A percentile compares a stretch with the other conserved stretches of the same genome.
Conservation (phyloP, 2,113 vertebrate species). For the Polypterus bichir region DNA sequence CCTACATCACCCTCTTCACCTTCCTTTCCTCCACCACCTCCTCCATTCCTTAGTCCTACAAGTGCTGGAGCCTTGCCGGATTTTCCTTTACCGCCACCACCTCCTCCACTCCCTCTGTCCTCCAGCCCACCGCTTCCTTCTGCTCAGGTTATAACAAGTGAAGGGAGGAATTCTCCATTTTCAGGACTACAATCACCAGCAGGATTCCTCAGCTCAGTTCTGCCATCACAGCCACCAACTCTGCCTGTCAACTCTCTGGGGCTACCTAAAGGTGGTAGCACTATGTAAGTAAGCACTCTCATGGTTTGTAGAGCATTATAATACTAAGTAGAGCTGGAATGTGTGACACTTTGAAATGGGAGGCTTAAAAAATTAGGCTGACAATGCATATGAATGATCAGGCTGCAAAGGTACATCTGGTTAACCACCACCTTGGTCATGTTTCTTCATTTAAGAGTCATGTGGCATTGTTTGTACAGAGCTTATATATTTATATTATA, state of each 20-base stretch:
- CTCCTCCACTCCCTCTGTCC: conserved; percentile 58
- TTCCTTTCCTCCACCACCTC: conserved; percentile 80
- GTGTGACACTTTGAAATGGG: too few species aligned
- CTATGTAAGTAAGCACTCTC: conserved; percentile 40
- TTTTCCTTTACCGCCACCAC: conserved; percentile 61
- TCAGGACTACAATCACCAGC: conserved; percentile 62
- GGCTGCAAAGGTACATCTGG: too few species aligned
- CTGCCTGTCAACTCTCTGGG: conserved; percentile 75
- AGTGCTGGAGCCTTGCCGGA: conserved; percentile 35
- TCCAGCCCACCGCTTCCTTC: conserved; percentile 40
- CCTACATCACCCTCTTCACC: conserved; percentile 70
- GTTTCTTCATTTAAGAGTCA: too few species aligned
- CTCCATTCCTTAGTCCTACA: conserved; percentile 68
- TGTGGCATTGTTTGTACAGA: too few species aligned
- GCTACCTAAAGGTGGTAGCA: conserved; percentile 72
- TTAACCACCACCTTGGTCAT: too few species aligned
- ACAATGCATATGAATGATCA: too few species aligned
- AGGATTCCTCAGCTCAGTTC: conserved; percentile 79
- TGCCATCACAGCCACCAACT: conserved; percentile 60
- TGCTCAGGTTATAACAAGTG: conserved; percentile 32
- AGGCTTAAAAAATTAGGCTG: too few species aligned
- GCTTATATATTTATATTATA: too few species aligned
- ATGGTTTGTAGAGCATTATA: too few species aligned
- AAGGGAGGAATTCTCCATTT: conserved; percentile 43
- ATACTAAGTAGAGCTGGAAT: too few species aligned